These are phyloP conservation scores for Schizotus pectinicornis DNA, from an alignment of 2,888 invertebrate species.

Conservation along the genomic window DNA sequence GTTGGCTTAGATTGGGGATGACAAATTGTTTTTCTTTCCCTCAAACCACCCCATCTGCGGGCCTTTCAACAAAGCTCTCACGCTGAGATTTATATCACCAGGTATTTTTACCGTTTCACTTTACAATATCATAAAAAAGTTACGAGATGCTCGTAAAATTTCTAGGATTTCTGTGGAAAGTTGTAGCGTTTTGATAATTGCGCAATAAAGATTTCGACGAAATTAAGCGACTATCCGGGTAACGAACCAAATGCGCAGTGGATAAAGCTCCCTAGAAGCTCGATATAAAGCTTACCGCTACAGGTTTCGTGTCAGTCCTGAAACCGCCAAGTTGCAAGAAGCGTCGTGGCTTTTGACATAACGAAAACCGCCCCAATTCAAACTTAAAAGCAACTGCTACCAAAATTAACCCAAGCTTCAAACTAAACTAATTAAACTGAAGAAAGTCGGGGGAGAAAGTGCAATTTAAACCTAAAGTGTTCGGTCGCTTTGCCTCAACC, in stretches of 20 bases:
- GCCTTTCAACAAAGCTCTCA: no score
- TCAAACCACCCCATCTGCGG: background rate
- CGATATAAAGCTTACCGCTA: constrained; percentile 10
- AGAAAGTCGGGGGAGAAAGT: no score
- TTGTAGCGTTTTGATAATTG: no score
- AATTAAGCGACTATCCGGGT: constrained; percentile 5
- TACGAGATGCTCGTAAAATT: no score
- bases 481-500: background rate
- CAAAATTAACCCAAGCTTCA: no score
- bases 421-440: no score
- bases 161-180: no score
- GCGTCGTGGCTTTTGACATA: background rate
- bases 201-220: background rate
- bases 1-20: no score
- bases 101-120: no score
- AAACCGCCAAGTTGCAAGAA: constrained; percentile 18
- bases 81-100: no score
- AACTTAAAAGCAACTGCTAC: background rate
- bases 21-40: background rate
- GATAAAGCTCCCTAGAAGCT: constrained; percentile 21
- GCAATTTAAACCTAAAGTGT: no score
- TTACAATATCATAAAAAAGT: no score
- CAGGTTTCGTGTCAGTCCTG: constrained; percentile 22
- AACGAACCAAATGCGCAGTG: constrained; percentile 27
- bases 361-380: background rate